Base-by-base conservation (phyloP, 2,888 invertebrate species). In the Daptonema setosum region DNA sequence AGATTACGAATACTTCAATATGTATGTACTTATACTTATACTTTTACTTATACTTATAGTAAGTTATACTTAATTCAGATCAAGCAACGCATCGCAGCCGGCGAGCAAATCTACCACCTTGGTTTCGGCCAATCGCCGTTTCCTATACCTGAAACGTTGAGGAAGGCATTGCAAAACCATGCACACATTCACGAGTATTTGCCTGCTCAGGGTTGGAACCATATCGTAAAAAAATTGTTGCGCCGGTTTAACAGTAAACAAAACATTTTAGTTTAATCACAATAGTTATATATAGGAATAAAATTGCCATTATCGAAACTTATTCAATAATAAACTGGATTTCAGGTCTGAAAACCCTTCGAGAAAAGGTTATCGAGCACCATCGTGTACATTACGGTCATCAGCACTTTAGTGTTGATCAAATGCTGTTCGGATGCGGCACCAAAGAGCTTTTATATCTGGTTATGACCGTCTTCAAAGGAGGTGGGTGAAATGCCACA, bases 111-210 rank as follows among this genome's bases (percentile, higher is more conserved):
- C 28, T 67, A 68, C 57, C 70, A 71, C 55, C 68, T 71, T 55
- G 71, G 66, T 2, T 72, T 72, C 57, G 71, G 71, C 1, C 70
- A 71, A 60, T 67, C 71, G 1, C 71, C 72, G 0, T 72, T 72
- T 56, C 70, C 71, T 1, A 62, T 70, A 1, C 60, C 68, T 43
- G 64, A 66, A n/a, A 60, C 61, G n/a, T 68, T 69, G 28, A 63
- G 62, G 1, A 61, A 66, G 20, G 65, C 65, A 1, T 60, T 72
- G n/a, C 60, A 63, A 55, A 63, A 66, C 55, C 57, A 67, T 54
- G 70, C 69, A 1, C 60, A 58, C 0, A 61, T 67, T 56, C 67
- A 66, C 52, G 66, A 66, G 14, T 72, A 72, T 60, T 61, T 70
- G 1, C 64, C 67, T 0, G 68, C 68, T 1, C 63, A 66, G 62